Evolutionary conservation across 37 sponge, comb jelly and placozoan species (phyloP).

Genomic region (Cliona cf. orientalis): DNA sequence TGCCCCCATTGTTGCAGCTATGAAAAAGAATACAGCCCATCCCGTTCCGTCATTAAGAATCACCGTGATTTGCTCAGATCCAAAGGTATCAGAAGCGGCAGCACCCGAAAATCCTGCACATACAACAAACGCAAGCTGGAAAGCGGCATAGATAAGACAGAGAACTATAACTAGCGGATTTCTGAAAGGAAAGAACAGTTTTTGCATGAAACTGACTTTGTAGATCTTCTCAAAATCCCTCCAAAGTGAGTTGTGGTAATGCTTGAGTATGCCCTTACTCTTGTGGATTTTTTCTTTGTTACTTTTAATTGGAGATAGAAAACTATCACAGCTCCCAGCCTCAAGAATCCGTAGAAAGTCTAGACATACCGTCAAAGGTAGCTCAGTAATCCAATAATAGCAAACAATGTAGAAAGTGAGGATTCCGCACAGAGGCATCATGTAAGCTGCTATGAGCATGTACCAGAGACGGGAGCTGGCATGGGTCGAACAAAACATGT

Average conservation of each 20-base stretch:
- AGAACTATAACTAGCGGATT: neutral
- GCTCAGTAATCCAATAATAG: constrained; percentile 6
- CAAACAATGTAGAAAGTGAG: constrained; percentile 9
- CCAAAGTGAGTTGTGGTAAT: neutral
- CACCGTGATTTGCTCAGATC: neutral
- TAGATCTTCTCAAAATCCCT: neutral
- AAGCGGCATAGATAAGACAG: neutral
- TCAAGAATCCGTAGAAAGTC: neutral
- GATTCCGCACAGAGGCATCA: neutral
- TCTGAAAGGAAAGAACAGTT: neutral
- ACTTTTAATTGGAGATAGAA: neutral
- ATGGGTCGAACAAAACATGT: neutral
- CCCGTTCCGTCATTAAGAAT: neutral
- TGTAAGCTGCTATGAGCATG: constrained; percentile 1
- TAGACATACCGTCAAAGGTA: neutral
- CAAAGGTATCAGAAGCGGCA: neutral
- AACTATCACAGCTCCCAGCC: neutral
- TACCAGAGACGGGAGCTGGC: neutral
- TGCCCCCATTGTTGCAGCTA: neutral
- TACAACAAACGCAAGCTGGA: neutral
- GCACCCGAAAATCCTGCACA: too few relatives aligned
- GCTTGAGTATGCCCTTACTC: neutral
- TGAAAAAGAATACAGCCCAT: neutral
- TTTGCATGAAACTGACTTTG: neutral
- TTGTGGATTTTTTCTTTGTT: neutral